Evolutionary conservation across 2,113 vertebrate species (phyloP).

Genomic region (Mesembrinibis cayennensis): DNA sequence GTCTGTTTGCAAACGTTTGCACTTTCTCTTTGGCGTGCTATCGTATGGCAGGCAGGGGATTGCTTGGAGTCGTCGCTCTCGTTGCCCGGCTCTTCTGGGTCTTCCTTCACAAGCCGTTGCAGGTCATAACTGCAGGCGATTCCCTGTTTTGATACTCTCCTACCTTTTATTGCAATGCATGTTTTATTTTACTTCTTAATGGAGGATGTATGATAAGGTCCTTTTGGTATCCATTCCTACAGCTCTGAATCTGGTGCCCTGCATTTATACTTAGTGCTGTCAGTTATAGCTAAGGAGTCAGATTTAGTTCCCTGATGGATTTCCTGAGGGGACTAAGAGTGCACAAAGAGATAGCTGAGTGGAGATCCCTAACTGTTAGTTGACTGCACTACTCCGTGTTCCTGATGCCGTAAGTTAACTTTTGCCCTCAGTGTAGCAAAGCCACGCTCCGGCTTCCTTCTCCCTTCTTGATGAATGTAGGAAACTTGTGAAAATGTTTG

Average conservation of each 20-base stretch:
- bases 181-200: not conserved
- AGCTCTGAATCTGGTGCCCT: not conserved
- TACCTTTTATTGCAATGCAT: not conserved
- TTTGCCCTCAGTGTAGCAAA: not conserved
- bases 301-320: not conserved
- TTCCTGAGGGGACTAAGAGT: not conserved
- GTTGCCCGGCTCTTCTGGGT: not conserved
- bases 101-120: not conserved
- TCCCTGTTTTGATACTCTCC: not conserved
- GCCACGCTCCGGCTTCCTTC: not conserved
- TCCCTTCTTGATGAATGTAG: not conserved
- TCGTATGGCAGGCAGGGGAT: accelerated
- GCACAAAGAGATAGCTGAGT: not conserved
- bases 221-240: not conserved
- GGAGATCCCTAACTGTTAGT: not conserved
- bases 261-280: not conserved
- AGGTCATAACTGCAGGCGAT: not conserved
- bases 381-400: not conserved
- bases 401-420: not conserved
- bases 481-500: not conserved
- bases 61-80: not conserved
- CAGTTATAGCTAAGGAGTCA: not conserved
- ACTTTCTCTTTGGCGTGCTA: not conserved
- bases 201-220: not conserved
- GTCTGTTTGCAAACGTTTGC: not conserved